Base-by-base conservation (phyloP, 1,140 invertebrate genomes). In the Bombus sylvicola region DNA sequence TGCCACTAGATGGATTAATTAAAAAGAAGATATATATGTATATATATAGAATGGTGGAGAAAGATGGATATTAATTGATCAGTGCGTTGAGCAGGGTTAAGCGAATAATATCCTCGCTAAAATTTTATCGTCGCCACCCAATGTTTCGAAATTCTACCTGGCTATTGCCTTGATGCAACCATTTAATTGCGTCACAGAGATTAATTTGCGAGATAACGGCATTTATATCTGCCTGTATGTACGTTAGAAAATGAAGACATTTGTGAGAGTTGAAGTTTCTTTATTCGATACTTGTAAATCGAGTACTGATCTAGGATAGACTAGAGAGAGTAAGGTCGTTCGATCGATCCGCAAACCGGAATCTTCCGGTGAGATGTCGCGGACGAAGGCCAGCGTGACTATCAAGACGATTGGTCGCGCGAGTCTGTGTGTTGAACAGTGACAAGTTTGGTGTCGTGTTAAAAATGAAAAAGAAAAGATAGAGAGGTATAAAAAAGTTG, bases 401-500 rank as follows among this genome's bases (percentile, higher is more conserved):
- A 75, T 81, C 64, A 62, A 53, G 28, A 41, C 39, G 13, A 43
- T 39, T 39, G 57, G 12, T 28, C 28, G 43, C 73, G n/a, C 66
- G 64, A 71, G 18, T 81, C 57, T 59, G 37, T 39, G 25, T 66
- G 69, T 47, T 64, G 57, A 78, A 62, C 37, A 39, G 37, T 10
- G 31, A 81, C 41, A 77, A 77, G 47, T 57, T 57, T 80, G 4
- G 25, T 12, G 37, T 6, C 9, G 37, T 43, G 34, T 28, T 53
- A 41, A 81, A 83, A 87, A 81, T 76, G 57, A 28, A n/a, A 77
- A 39, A n/a, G 25, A 72, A n/a, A 8, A 57, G 18, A 34, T n/a
- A 62, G 28, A 75, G 12, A 73, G 12, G 9, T 9, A 43, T 13
- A n/a, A 83, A 88, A 89, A 89, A 89, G 76, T 72, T 47, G 87